phyloP scores from a whole-genome alignment of 2,113 vertebrate species.

The Mustelus asterias region DNA sequence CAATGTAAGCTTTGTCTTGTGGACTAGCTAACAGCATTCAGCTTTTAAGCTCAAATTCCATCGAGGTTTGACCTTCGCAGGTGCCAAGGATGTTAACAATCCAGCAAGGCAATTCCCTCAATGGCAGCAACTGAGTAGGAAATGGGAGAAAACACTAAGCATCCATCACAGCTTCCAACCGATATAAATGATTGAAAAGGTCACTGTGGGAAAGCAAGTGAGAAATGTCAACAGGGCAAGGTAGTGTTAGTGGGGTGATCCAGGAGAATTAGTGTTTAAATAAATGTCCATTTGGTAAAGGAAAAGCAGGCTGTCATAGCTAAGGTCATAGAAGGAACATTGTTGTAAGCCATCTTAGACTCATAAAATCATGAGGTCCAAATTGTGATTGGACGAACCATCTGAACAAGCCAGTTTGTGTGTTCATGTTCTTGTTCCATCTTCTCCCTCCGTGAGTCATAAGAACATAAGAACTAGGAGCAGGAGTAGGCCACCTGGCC shows the following conservation, averaged over 20 bases:
- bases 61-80: background rate
- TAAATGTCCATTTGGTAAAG: background rate
- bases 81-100: background rate
- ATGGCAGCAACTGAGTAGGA: background rate
- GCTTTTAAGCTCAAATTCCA: background rate
- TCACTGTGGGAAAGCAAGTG: background rate
- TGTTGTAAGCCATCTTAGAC: background rate
- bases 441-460: background rate
- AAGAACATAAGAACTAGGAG: too few species aligned
- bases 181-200: constrained; percentile 20
- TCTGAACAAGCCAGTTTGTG: background rate
- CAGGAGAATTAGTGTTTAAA: background rate
- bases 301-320: background rate
- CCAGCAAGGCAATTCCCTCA: background rate
- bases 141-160: background rate
- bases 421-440: too few species aligned
- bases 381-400: background rate
- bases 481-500: too few species aligned
- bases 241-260: background rate
- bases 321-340: background rate
- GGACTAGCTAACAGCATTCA: background rate
- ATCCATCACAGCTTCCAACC: background rate
- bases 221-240: background rate
- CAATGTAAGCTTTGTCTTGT: background rate
- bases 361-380: background rate